Conservation (phyloP, 2,797 vertebrate species). For the Sebastiscus tertius region DNA sequence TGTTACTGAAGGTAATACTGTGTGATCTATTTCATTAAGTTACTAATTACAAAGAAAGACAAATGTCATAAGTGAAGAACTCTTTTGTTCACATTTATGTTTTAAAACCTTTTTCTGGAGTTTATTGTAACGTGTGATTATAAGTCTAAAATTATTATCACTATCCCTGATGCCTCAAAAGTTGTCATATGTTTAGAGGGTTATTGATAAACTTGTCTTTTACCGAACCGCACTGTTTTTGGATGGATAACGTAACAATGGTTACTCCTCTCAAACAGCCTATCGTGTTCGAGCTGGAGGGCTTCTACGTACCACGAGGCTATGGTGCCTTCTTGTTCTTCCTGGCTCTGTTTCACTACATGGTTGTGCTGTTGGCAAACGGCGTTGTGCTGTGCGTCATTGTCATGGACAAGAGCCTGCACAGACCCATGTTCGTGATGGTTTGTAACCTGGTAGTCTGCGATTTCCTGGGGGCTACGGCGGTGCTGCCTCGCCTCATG, state of each 20-base stretch:
- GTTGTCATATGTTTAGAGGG: too few species aligned
- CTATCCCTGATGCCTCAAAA: not conserved
- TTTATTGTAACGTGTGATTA: not conserved
- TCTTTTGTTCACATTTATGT: not conserved
- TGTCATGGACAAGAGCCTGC: constrained; percentile 49
- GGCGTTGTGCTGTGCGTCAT: constrained; percentile 51
- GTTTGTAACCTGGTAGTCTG: constrained; percentile 61
- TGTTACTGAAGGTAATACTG: not conserved
- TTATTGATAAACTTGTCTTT: not conserved
- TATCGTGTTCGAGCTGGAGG: constrained; percentile 64
- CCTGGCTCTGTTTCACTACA: constrained; percentile 52
- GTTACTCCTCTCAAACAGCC: constrained; percentile 55
- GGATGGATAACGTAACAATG: constrained; percentile 60
- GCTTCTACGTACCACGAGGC: constrained; percentile 54
- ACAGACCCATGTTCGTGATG: constrained; percentile 73
- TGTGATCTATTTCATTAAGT: not conserved
- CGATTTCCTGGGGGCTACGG: constrained; percentile 62
- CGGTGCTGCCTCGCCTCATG: constrained; percentile 60
- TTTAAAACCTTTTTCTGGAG: too few species aligned
- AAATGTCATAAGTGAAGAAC: not conserved
- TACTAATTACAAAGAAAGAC: not conserved
- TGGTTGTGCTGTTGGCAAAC: constrained; percentile 54
- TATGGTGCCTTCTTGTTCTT: constrained; percentile 45
- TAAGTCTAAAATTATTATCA: not conserved
- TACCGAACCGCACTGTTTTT: not conserved